Evolutionary conservation across 2,888 invertebrate genomes (phyloP), one percentile per base, ranked within the genome.

Genomic region (Aricia artaxerxes): DNA sequence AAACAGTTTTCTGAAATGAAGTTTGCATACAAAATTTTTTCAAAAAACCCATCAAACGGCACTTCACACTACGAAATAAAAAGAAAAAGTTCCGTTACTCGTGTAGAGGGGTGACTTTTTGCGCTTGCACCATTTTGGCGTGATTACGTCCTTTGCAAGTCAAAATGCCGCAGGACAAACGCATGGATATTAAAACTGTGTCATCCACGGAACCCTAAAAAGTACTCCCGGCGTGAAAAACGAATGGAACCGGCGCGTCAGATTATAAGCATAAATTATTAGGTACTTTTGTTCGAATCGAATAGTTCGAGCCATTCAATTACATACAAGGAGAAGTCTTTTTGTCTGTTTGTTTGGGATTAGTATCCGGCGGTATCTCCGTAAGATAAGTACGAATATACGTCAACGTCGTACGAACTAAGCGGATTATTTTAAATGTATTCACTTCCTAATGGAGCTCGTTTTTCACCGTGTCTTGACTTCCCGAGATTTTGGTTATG

Each of bases 351-450:
- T 93, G 91, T 91, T 89, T 91, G 91, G 93, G 93, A 94, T 94
- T 94, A 94, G 93, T 93, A 94, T 92, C 90, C 92, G 92, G 91
- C 91, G 94, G 94, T 94, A 94, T 94, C 94, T 94, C 87, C 91
- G 92, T 91, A 91, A 92, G 94, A 94, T 94, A 94, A 94, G 93
- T 94, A 93, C 92, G 93, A 92, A 93, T 93, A 94, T 94, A 93
- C 93, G 94, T 94, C 94, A 94, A 94, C 94, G 94, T 94, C 94
- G 91, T 91, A 91, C 92, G 69, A 91, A 87, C 91, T 94, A 94
- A 94, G 94, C 94, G 93, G 94, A 94, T 94, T 94, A 94, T 94
- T 94, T 94, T 93, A 94, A 94, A 94, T 94, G 94, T 94, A 94
- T 94, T 94, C 94, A 94, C 94, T 94, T 93, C 94, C 94, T 94